Evolutionary conservation across 2,113 vertebrate genomes (phyloP).

Genomic region (Centrocercus urophasianus): DNA sequence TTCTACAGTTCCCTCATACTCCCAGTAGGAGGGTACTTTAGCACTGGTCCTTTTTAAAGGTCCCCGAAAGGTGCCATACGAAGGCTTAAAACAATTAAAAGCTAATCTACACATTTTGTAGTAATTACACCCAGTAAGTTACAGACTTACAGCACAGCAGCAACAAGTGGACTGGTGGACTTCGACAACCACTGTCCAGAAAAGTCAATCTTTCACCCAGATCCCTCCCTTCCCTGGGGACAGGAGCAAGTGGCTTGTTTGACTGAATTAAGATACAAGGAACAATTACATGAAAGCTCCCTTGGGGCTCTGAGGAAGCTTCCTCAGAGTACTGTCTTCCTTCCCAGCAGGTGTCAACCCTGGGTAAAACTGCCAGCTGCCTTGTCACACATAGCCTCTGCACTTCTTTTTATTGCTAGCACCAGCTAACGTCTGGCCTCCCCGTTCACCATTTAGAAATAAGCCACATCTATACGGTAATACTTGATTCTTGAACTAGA

Average conservation of each 20-base stretch:
- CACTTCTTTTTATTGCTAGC: background rate
- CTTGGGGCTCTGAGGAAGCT: background rate
- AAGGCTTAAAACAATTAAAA: background rate
- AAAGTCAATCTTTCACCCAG: background rate
- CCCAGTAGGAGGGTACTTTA: background rate
- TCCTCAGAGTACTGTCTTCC: background rate
- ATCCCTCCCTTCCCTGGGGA: background rate
- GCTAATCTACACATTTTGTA: background rate
- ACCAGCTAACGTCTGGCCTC: background rate
- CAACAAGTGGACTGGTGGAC: background rate
- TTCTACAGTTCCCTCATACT: background rate
- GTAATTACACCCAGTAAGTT: background rate
- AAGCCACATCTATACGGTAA: background rate
- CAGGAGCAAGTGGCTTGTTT: background rate
- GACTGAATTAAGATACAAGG: background rate
- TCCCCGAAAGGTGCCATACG: background rate
- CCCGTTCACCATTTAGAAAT: background rate
- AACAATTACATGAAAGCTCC: background rate
- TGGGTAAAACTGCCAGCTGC: background rate
- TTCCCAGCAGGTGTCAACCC: background rate
- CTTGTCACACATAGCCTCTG: background rate
- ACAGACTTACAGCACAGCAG: background rate
- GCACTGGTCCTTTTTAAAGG: background rate
- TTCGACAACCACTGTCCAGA: background rate
- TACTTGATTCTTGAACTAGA: background rate